Conservation (phyloP, 2,888 invertebrate genomes). For the Deilephila porcellus region DNA sequence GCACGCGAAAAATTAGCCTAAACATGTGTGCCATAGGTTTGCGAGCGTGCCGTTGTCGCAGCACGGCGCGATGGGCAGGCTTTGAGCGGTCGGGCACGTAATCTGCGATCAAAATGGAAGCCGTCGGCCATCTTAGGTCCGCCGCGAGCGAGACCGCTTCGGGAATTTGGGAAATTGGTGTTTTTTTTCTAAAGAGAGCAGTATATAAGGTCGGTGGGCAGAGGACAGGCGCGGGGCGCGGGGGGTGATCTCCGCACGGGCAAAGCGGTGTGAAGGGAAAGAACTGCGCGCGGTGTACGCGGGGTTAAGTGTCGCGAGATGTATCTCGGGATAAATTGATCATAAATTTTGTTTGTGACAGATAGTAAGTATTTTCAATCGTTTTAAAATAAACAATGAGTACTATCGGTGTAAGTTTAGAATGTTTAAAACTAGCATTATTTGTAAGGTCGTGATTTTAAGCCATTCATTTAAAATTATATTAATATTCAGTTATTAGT, state of each 20-base stretch:
- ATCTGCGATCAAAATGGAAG: conserved; percentile 84
- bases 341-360: conserved; percentile 50
- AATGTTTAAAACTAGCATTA: no score
- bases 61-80: conserved; percentile 74
- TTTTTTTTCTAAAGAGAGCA: conserved; percentile 84
- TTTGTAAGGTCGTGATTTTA: no score
- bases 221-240: conserved; percentile 64
- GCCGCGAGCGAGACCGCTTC: conserved; percentile 80
- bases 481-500: no score
- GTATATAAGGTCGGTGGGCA: conserved; percentile 83
- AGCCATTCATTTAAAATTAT: no score
- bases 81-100: conserved; percentile 77
- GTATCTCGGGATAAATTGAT: conserved; percentile 55
- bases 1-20: conserved; percentile 81
- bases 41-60: conserved; percentile 65
- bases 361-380: background rate
- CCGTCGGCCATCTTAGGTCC: conserved; percentile 82
- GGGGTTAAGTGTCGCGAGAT: conserved; percentile 53
- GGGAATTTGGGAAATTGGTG: conserved; percentile 84
- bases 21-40: conserved; percentile 80
- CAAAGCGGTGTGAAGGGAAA: conserved; percentile 84
- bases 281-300: conserved; percentile 64
- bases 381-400: no score
- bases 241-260: conserved; percentile 77
- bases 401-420: no score